Conservation (phyloP, 2,797 vertebrate species). For the Myioborus miniatus region DNA sequence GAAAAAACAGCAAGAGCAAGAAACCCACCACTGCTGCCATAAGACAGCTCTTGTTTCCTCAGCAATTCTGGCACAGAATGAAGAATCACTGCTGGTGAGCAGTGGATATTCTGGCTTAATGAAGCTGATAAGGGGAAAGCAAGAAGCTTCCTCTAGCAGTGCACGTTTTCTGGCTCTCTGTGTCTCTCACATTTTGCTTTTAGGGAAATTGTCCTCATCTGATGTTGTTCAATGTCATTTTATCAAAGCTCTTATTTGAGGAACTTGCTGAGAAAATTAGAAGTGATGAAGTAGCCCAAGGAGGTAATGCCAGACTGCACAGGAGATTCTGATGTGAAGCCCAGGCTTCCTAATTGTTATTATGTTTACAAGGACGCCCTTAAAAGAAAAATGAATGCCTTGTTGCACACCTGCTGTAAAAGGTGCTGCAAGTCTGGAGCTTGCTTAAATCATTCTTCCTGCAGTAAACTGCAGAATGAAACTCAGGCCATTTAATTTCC, state of each 20-base stretch:
- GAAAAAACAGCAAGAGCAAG: background rate
- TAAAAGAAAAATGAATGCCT: conserved; percentile 78
- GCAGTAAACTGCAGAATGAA: conserved; percentile 74
- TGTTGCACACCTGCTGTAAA: conserved; percentile 76
- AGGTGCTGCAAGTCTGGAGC: conserved; percentile 64
- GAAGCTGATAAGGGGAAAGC: background rate
- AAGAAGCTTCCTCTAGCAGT: background rate
- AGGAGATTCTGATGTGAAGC: conserved; percentile 72
- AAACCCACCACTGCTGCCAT: background rate
- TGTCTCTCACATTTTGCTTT: background rate
- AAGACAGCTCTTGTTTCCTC: background rate
- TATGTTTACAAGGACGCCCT: conserved; percentile 79
- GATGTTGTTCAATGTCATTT: conserved; percentile 52
- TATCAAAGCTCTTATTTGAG: conserved; percentile 55
- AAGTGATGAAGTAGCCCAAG: conserved; percentile 72
- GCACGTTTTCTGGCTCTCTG: background rate
- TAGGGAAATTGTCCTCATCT: background rate
- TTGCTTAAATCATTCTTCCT: conserved; percentile 77
- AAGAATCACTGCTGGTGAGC: background rate
- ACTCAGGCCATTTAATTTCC: conserved; percentile 79
- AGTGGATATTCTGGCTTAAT: background rate
- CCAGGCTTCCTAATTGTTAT: conserved; percentile 79
- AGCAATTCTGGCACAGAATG: background rate
- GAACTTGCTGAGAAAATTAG: conserved; percentile 68
- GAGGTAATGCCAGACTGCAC: conserved; percentile 67